These are phyloP conservation scores for Parazoanthus swiftii DNA, from an alignment of 92 coral and sea anemone genomes.

Conservation along the genomic window DNA sequence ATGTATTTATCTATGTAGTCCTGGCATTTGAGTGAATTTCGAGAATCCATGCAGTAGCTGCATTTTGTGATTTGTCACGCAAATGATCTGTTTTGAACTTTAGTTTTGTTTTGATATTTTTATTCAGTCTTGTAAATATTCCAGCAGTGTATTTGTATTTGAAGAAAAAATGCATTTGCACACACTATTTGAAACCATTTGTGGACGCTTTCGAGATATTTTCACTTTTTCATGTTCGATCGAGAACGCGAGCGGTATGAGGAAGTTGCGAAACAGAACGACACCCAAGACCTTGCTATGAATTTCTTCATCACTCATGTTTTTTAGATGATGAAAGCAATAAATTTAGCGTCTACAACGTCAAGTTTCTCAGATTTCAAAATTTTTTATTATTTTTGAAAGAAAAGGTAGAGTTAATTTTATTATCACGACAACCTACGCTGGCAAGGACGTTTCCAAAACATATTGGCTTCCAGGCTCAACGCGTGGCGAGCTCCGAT, in stretches of 20 bases:
- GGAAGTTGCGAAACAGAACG: constrained; percentile 28
- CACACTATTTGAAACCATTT: background rate
- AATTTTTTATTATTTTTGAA: background rate
- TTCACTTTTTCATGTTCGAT: background rate
- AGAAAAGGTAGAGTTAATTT: background rate
- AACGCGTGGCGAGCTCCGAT: constrained; percentile 41
- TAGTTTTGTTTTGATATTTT: background rate
- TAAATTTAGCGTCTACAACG: constrained; percentile 23
- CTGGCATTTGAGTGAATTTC: background rate
- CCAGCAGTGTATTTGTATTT: background rate
- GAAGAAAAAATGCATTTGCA: background rate
- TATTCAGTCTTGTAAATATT: background rate
- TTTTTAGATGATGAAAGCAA: background rate
- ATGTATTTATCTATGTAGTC: background rate
- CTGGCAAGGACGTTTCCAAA: background rate
- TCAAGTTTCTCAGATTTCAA: background rate
- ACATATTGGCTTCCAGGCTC: background rate
- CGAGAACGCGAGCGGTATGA: background rate
- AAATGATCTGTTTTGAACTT: background rate
- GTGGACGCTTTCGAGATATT: background rate
- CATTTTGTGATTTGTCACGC: background rate
- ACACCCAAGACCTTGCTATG: background rate
- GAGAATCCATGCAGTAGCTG: background rate
- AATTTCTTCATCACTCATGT: background rate
- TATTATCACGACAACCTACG: background rate